Percentiles rank a stretch among this genome's conserved stretches.
These are phyloP conservation scores for Actinostola sp. DNA, from an alignment of 92 coral and sea anemone genomes.

Conservation along the genomic window DNA sequence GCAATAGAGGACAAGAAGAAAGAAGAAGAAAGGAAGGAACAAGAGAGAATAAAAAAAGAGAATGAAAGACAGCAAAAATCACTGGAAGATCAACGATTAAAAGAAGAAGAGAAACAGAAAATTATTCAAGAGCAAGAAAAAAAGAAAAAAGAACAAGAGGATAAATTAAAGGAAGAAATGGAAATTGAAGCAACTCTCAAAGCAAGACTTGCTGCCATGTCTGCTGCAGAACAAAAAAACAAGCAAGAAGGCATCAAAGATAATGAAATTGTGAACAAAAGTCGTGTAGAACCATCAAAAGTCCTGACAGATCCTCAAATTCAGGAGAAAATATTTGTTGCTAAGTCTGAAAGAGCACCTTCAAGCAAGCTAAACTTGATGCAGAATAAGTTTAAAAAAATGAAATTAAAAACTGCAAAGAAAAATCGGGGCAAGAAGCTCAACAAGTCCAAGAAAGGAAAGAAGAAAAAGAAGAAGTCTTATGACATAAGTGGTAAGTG, in stretches of 20 bases:
- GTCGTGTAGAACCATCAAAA: neutral
- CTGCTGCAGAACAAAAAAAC: neutral
- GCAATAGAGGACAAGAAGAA: slow-evolving; percentile 12
- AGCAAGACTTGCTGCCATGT: slow-evolving; percentile 5
- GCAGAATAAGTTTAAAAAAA: slow-evolving; percentile 7
- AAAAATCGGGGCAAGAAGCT: neutral
- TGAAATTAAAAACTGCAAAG: slow-evolving; percentile 12
- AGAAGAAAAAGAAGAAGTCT: slow-evolving; percentile 4
- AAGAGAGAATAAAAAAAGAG: slow-evolving; percentile 7
- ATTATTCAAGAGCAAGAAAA: slow-evolving; percentile 12
- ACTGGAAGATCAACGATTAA: neutral
- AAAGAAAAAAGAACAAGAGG: slow-evolving; percentile 15
- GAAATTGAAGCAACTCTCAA: slow-evolving; percentile 38
- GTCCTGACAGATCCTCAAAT: neutral
- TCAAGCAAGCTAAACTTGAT: neutral
- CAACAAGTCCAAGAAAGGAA: neutral
- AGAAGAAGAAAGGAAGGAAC: slow-evolving; percentile 12
- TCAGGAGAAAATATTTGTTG: neutral
- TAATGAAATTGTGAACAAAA: no score
- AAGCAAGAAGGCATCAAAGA: no score
- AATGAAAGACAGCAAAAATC: slow-evolving; percentile 5
- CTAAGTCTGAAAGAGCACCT: neutral
- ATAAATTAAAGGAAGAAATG: slow-evolving; percentile 17
- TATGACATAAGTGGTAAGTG: slow-evolving; percentile 18
- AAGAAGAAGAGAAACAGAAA: slow-evolving; percentile 10